Conservation (phyloP, 2,113 vertebrate species). For the Odocoileus hemionus region DNA sequence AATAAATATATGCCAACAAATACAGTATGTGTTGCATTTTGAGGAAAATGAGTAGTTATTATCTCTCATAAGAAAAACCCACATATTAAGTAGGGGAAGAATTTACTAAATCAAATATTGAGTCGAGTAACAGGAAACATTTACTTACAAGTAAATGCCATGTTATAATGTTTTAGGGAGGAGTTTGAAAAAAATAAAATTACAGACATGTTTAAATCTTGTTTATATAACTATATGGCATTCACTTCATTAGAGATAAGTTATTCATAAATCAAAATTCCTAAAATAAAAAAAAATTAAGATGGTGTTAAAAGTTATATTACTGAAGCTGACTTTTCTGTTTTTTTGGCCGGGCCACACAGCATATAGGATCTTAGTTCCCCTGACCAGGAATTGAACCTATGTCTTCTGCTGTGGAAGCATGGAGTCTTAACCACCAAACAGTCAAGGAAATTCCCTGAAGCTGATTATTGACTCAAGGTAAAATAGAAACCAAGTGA, state of each 20-base stretch:
- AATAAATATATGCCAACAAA: not conserved
- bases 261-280: not conserved
- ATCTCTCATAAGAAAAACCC: not conserved
- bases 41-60: not conserved
- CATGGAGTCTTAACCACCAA: not conserved
- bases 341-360: not conserved
- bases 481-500: not conserved
- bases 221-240: not conserved
- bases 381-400: not conserved
- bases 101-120: not conserved
- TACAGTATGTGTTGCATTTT: not conserved
- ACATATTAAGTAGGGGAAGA: not conserved
- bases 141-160: not conserved
- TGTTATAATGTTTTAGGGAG: not conserved
- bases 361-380: not conserved
- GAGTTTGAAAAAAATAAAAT: not conserved
- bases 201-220: not conserved
- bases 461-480: not conserved
- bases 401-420: not conserved
- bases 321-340: not conserved
- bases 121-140: not conserved
- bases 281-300: not conserved
- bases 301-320: not conserved
- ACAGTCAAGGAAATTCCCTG: not conserved
- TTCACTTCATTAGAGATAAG: not conserved